Evolutionary conservation across 2,888 invertebrate genomes (phyloP).

Genomic region (Deroplatys truncata): DNA sequence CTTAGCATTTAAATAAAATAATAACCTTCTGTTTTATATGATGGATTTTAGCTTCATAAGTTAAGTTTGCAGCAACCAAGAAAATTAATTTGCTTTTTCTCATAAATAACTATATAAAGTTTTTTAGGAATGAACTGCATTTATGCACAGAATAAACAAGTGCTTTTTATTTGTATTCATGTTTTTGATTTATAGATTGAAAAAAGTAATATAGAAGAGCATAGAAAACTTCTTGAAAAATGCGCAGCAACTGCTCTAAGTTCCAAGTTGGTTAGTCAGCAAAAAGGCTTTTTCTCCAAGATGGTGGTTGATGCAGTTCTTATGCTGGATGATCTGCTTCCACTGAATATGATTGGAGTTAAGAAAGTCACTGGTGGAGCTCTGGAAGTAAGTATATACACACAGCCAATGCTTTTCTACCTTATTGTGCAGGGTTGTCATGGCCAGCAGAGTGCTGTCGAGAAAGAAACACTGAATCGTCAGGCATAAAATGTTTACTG

Average conservation of each 20-base stretch:
- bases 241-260: slow-evolving; percentile 97
- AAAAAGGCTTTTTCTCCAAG: slow-evolving; percentile 91
- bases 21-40: no score
- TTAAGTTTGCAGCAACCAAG: background rate
- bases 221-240: slow-evolving; percentile 66
- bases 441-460: no score
- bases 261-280: slow-evolving; percentile 94
- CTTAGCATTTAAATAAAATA: no score
- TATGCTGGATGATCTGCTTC: slow-evolving; percentile 81
- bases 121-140: no score
- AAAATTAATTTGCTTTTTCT: background rate
- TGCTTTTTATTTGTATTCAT: background rate
- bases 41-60: no score
- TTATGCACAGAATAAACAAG: no score
- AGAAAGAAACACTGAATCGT: no score
- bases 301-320: slow-evolving; percentile 98
- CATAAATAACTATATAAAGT: no score
- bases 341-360: slow-evolving; percentile 98
- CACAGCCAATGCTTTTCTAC: background rate
- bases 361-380: slow-evolving; percentile 79
- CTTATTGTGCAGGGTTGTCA: no score
- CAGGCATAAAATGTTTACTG: no score
- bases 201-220: slow-evolving; percentile 57
- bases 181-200: slow-evolving; percentile 49
- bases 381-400: slow-evolving; percentile 42